Percentiles rank a stretch among this genome's conserved stretches.
Conservation (phyloP, 2,888 invertebrate species). For the Metopia argyrocephala region DNA sequence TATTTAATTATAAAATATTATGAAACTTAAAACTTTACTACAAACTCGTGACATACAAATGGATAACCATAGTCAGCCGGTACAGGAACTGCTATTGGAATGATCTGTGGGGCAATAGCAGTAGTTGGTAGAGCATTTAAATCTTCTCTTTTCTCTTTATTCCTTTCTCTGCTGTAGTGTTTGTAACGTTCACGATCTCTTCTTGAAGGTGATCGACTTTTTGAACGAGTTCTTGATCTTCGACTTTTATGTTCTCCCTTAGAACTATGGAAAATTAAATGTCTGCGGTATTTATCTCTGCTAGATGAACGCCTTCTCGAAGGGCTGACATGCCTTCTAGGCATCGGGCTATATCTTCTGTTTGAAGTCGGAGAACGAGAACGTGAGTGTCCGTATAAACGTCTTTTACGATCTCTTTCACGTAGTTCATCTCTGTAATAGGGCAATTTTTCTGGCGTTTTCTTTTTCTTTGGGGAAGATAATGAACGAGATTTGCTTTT, state of each 20-base stretch:
- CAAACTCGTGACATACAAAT: slow-evolving; percentile 51
- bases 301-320: slow-evolving; percentile 42
- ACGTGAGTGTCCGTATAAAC: slow-evolving; percentile 59
- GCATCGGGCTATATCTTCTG: not conserved
- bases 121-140: not conserved
- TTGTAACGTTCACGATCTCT: slow-evolving; percentile 39
- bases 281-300: slow-evolving; percentile 32
- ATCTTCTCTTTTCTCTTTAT: slow-evolving; percentile 35
- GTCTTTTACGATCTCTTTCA: slow-evolving; percentile 66
- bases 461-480: slow-evolving; percentile 12
- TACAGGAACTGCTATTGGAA: slow-evolving; percentile 62
- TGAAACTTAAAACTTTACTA: not conserved
- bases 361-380: slow-evolving; percentile 31
- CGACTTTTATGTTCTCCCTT: slow-evolving; percentile 34
- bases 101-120: slow-evolving; percentile 55
- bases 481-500: slow-evolving; percentile 40
- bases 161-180: slow-evolving; percentile 23
- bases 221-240: slow-evolving; percentile 50
- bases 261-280: slow-evolving; percentile 42
- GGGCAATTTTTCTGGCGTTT: slow-evolving; percentile 63
- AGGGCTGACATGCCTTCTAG: slow-evolving; percentile 10
- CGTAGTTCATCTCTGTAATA: slow-evolving; percentile 67
- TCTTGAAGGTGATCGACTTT: slow-evolving; percentile 49
- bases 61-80: slow-evolving; percentile 60
- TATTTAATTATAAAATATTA: not conserved